Percentiles rank a stretch among this genome's conserved stretches.
phyloP scores from a whole-genome alignment of 2,797 vertebrate species.

The Thripadectes ignobilis region DNA sequence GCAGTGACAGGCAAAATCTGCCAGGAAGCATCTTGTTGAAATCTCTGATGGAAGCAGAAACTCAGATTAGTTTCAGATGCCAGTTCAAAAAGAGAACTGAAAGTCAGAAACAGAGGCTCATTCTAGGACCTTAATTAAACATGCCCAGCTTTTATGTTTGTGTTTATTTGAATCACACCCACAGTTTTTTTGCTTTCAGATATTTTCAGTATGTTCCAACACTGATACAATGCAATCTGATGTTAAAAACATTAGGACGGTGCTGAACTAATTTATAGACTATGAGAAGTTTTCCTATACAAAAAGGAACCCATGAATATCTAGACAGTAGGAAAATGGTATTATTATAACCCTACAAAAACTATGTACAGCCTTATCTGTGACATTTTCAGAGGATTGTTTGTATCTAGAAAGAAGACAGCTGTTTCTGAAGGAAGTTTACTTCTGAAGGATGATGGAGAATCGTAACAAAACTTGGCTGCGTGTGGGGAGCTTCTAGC shows the following conservation, averaged over 20 bases:
- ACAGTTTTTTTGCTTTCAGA: not conserved
- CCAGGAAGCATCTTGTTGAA: not conserved
- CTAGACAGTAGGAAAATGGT: not conserved
- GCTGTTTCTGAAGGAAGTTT: slow-evolving; percentile 38
- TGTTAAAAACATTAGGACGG: not conserved
- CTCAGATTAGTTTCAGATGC: not conserved
- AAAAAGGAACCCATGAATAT: not conserved
- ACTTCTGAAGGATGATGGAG: not conserved
- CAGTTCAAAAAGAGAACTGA: not conserved
- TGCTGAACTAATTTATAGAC: not conserved
- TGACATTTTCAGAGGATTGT: not conserved
- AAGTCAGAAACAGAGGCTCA: not conserved
- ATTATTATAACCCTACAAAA: not conserved
- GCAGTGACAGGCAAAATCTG: not conserved
- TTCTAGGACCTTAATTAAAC: not conserved
- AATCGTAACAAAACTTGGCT: not conserved
- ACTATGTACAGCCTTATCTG: not conserved
- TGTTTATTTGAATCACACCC: not conserved
- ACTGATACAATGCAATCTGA: not conserved
- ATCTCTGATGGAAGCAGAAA: not conserved
- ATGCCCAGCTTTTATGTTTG: not conserved
- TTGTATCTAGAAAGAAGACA: not conserved
- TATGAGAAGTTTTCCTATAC: not conserved
- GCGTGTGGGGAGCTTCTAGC: not conserved
- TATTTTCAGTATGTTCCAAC: not conserved